A percentile compares a stretch with the other conserved stretches of the same genome.
Conservation (phyloP, 1,140 invertebrate genomes). For the Heliothis subflexa region DNA sequence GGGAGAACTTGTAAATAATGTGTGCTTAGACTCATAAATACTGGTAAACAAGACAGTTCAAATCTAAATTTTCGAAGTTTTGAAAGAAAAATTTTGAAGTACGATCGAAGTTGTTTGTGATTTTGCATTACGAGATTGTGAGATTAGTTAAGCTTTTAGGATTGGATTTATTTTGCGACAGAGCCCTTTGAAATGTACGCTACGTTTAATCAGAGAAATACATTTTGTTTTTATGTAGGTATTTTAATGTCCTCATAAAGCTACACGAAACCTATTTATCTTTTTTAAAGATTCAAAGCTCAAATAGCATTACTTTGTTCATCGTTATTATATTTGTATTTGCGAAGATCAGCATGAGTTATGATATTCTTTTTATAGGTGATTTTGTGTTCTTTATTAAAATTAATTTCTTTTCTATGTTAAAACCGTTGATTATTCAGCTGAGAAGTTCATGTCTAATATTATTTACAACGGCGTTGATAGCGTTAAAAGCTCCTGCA, state of each 20-base stretch:
- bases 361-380: too few relatives aligned
- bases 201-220: background rate
- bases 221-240: background rate
- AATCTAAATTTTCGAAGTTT: constrained; percentile 21
- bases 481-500: constrained; percentile 13
- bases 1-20: constrained; percentile 38
- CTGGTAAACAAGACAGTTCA: constrained; percentile 36
- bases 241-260: background rate
- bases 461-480: constrained; percentile 4
- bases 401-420: too few relatives aligned
- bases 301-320: too few relatives aligned
- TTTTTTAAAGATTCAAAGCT: too few relatives aligned
- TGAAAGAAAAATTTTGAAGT: background rate
- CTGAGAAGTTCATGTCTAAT: background rate
- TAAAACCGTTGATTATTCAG: background rate
- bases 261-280: background rate
- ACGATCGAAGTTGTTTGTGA: constrained; percentile 24
- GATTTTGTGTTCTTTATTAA: too few relatives aligned
- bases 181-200: background rate
- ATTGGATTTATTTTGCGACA: constrained; percentile 4
- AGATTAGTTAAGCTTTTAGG: constrained; percentile 11
- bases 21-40: constrained; percentile 33
- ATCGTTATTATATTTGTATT: too few relatives aligned
- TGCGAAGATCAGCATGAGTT: too few relatives aligned
- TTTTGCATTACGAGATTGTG: constrained; percentile 5